Evolutionary conservation across 2,888 invertebrate genomes (phyloP), one percentile per base, ranked within the genome.

Genomic region (Conistra vaccinii): DNA sequence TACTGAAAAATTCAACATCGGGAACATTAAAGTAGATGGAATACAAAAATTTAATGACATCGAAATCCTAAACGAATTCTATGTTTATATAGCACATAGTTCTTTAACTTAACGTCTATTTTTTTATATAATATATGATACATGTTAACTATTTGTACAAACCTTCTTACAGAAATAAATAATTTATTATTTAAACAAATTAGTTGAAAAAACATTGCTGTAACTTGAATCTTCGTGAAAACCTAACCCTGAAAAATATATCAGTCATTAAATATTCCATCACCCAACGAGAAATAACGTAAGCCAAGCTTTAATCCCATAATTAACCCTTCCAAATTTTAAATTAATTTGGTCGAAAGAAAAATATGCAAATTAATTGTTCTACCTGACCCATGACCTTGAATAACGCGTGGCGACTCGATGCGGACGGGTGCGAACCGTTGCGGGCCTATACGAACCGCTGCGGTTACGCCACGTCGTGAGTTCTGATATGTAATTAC

Each of bases 361-460:
- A 88, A 88, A 89, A 89, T 85, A 88, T 88, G 84, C 80, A 85
- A 88, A 89, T 89, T 82, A 88, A 87, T 84, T 80, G 81, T 78
- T 78, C 51, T 68, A 80, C 76, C 78, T 89, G 82, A 84, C 76
- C 87, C 69, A 12, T 60, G 35, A 32, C 65, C 76, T 73, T 78
- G 78, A 82, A 78, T 81, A 69, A 81, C 77, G 72, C 62, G 75
- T 61, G 71, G 72, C 35, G 39, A 55, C 35, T 55, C 61, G 71
- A 14, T 63, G 26, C 35, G 57, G 61, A 48, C 23, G 58, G 39
- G 3, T 67, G 45, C 62, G 82, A 76, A 62, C 14, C 66, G 67
- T 14, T 55, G 26, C 60, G 84, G 51, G 42, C 32, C 55, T 51
- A n/a, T 61, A 3, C 57, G 48, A 67, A 51, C 35, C 55, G 69